Conservation (phyloP, 2,888 invertebrate species). For the Apamea monoglypha region DNA sequence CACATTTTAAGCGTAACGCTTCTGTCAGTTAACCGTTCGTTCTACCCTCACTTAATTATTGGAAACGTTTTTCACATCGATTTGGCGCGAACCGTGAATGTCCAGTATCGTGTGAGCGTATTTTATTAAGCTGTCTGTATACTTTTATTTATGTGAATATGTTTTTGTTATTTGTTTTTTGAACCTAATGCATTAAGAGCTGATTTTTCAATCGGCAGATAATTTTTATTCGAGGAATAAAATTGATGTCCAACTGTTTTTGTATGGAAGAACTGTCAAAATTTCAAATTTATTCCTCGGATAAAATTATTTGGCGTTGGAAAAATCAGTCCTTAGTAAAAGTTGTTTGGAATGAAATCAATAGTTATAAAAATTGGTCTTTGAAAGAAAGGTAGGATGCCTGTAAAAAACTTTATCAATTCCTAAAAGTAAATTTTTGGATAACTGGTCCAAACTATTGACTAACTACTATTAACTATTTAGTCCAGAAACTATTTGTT, state of each 20-base stretch:
- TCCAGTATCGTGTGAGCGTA: slow-evolving; percentile 14
- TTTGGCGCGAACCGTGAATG: slow-evolving; percentile 25
- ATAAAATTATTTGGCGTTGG: no score
- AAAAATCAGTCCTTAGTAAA: neutral
- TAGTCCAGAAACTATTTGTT: slow-evolving; percentile 10
- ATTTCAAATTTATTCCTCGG: no score
- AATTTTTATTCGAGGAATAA: no score
- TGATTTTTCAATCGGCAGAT: no score
- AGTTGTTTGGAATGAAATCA: neutral
- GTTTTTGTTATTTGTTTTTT: neutral
- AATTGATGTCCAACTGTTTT: no score
- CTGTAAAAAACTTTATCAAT: neutral
- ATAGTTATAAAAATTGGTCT: neutral
- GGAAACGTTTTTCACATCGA: slow-evolving; percentile 61
- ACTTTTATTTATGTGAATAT: neutral
- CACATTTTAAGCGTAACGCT: slow-evolving; percentile 66
- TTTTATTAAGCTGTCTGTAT: slow-evolving; percentile 25
- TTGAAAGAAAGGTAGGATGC: no score
- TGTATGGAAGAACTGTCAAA: no score
- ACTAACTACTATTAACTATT: neutral
- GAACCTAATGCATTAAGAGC: neutral
- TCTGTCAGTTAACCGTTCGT: slow-evolving; percentile 58
- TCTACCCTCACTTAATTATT: slow-evolving; percentile 65
- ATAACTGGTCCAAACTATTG: neutral
- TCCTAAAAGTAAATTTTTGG: neutral